phyloP scores from a whole-genome alignment of 2,888 invertebrate genomes.

The Ectobius pallidus region DNA sequence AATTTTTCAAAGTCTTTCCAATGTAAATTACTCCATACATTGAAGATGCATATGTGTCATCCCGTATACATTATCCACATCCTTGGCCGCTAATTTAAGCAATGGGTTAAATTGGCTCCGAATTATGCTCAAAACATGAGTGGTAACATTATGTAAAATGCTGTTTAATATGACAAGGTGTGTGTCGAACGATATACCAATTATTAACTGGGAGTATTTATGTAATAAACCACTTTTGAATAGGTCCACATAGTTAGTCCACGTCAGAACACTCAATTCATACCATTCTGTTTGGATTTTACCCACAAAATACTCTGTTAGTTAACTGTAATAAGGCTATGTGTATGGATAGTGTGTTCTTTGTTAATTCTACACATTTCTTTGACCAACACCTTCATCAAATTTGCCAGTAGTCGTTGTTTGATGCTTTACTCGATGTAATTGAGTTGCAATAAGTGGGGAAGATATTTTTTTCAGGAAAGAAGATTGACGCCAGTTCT shows the following conservation, averaged over 20 bases:
- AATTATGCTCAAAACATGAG: conserved; percentile 16
- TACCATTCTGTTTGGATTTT: not conserved
- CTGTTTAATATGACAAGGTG: not conserved
- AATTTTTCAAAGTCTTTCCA: not conserved
- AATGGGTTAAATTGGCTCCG: conserved; percentile 24
- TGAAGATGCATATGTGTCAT: conserved; percentile 4
- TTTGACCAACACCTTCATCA: not conserved
- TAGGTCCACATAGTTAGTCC: not conserved
- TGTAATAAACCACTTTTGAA: not conserved
- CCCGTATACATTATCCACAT: conserved; percentile 1
- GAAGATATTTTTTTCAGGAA: too few relatives aligned
- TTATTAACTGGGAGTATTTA: not conserved
- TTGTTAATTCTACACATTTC: not conserved
- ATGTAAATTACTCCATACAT: not conserved
- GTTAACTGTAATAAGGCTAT: not conserved
- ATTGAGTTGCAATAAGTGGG: too few relatives aligned
- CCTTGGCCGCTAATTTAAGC: conserved; percentile 18
- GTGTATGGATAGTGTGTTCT: not conserved
- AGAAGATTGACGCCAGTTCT: too few relatives aligned
- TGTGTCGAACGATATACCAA: conserved; percentile 14
- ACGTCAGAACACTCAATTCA: not conserved
- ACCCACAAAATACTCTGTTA: not conserved
- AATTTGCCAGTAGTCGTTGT: not conserved
- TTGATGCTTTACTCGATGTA: too few relatives aligned
- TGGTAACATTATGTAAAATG: conserved; percentile 29